These are phyloP conservation scores for Procambarus clarkii DNA, from an alignment of 1,140 invertebrate genomes.

Conservation along the genomic window DNA sequence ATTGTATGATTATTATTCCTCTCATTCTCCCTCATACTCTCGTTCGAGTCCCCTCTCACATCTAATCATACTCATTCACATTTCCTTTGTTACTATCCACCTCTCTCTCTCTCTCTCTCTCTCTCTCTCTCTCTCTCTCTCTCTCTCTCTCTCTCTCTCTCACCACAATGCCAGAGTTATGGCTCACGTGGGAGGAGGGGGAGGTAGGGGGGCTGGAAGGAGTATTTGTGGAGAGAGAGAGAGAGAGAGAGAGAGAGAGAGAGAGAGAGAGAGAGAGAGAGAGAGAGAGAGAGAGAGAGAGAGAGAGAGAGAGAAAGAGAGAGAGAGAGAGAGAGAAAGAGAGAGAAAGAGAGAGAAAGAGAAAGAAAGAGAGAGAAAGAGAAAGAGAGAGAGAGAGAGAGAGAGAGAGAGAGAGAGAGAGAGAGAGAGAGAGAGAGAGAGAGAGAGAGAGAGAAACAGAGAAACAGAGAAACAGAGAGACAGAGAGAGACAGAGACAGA, in stretches of 20 bases:
- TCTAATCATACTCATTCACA: no score
- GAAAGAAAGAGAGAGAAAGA: slow-evolving; percentile 16
- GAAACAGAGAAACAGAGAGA: not conserved
- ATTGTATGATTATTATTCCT: no score
- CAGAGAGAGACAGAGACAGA: not conserved
- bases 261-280: slow-evolving; percentile 10
- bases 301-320: not conserved
- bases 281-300: not conserved
- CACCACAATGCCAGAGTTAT: no score
- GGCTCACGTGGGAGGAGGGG: no score
- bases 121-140: not conserved
- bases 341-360: not conserved
- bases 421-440: not conserved
- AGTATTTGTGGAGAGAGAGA: not conserved
- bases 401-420: slow-evolving; percentile 25
- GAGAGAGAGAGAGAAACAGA: not conserved
- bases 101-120: no score
- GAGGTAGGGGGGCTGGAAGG: no score
- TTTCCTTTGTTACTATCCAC: no score
- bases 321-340: not conserved
- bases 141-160: not conserved
- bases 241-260: not conserved
- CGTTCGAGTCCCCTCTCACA: no score
- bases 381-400: slow-evolving; percentile 33
- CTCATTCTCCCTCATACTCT: no score